Evolutionary conservation across 35 echinoderm and acorn worm species (phyloP).

Genomic region (Apostichopus japonicus): DNA sequence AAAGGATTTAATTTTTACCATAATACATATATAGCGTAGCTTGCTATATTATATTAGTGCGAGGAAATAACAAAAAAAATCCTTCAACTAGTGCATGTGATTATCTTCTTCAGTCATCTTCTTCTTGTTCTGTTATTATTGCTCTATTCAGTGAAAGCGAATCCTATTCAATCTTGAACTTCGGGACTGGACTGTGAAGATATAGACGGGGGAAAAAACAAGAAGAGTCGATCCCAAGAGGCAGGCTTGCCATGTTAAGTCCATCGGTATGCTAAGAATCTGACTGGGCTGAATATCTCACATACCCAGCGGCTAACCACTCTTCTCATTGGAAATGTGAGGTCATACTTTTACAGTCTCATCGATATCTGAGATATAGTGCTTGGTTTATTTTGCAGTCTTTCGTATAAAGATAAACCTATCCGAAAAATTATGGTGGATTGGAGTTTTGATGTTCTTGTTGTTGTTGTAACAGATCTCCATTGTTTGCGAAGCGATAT

Average conservation of each 20-base stretch:
- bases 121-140: too few species aligned
- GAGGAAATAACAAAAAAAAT: background rate
- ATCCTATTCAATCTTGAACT: background rate
- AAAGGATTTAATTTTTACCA: background rate
- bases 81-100: too few species aligned
- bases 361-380: slow-evolving; percentile 4
- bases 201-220: background rate
- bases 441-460: background rate
- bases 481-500: background rate
- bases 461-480: background rate
- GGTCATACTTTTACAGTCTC: slow-evolving; percentile 13
- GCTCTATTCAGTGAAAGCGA: background rate
- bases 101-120: too few species aligned
- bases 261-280: slow-evolving; percentile 56
- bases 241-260: slow-evolving; percentile 49
- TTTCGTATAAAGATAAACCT: background rate
- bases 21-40: too few species aligned
- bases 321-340: background rate
- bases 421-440: background rate
- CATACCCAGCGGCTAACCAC: slow-evolving; percentile 65
- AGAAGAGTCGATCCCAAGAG: slow-evolving; percentile 45
- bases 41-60: background rate
- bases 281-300: slow-evolving; percentile 53
- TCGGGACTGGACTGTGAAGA: slow-evolving; percentile 20
- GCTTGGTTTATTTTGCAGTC: background rate